Evolutionary conservation across 1,140 invertebrate species (phyloP).

Genomic region (Melitaea cinxia): DNA sequence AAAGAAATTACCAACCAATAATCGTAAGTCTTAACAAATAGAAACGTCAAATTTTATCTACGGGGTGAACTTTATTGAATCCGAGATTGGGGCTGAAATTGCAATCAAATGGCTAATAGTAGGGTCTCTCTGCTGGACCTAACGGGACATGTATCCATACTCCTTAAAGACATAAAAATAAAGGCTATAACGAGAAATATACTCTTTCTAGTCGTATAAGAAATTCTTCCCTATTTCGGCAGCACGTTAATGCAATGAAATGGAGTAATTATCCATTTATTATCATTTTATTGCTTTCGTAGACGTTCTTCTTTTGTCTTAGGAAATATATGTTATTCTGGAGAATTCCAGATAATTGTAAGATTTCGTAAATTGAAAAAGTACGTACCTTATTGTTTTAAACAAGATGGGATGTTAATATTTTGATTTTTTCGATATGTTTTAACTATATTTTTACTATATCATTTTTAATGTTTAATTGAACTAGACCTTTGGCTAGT

Average conservation of each 20-base stretch:
- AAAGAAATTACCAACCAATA: slow-evolving; percentile 69
- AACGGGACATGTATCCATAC: slow-evolving; percentile 4
- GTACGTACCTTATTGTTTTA: too few relatives aligned
- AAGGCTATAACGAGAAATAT: slow-evolving; percentile 17
- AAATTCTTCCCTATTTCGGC: slow-evolving; percentile 34
- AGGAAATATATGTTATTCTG: slow-evolving; percentile 41
- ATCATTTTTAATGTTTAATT: not conserved
- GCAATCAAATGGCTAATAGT: slow-evolving; percentile 72
- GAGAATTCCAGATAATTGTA: not conserved
- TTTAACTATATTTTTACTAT: too few relatives aligned
- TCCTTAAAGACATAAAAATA: slow-evolving; percentile 17
- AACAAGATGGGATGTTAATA: too few relatives aligned
- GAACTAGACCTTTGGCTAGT: slow-evolving; percentile 36
- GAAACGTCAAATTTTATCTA: slow-evolving; percentile 73
- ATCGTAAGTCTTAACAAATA: slow-evolving; percentile 75
- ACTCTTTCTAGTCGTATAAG: slow-evolving; percentile 19
- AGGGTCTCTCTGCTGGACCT: slow-evolving; percentile 40
- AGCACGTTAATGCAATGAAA: slow-evolving; percentile 71
- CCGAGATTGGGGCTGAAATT: slow-evolving; percentile 54
- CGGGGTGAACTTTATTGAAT: slow-evolving; percentile 71
- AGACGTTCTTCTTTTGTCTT: slow-evolving; percentile 51
- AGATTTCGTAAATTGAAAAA: not conserved
- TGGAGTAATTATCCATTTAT: slow-evolving; percentile 79
- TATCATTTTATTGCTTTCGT: slow-evolving; percentile 73
- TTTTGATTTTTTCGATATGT: too few relatives aligned